Base-by-base conservation (phyloP, 2,797 vertebrate genomes). In the Eremophila alpestris region DNA sequence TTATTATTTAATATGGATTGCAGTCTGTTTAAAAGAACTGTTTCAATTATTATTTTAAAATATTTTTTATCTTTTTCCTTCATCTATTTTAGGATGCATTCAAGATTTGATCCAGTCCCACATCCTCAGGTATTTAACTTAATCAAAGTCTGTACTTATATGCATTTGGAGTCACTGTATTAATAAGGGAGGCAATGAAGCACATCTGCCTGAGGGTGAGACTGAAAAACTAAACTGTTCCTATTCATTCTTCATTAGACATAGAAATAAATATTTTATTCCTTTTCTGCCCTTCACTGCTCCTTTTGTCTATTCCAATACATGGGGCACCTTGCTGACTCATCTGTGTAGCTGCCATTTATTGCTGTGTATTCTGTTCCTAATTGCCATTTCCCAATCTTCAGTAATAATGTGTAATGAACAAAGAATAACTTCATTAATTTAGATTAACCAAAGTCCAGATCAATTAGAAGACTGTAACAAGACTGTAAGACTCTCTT, bases 401-500 rank as follows among this genome's bases (percentile, higher is more conserved):
- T 81, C 86, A 90, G 40, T 89, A 92, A 90, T 88, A 91, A 80
- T 36, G 49, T 87, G 45, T 80, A 93, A 95, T 81, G 78, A 91
- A 56, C 56, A 92, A 92, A 93, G 67, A 92, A 95, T 93, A 87
- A 78, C 52, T 91, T 90, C 84, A 96, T 93, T 95, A 91, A 94
- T 95, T 96, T 81, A 81, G 76, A 94, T 83, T 87, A 93, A 82
- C 46, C 29, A 86, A 94, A 94, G 63, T 76, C 86, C 64, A 93
- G 56, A 88, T 95, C 82, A 96, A 91, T 95, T 93, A 92, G 73
- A 93, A 94, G 55, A 75, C n/a, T 73, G 46, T 65, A 89, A 58
- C 32, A 91, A 48, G 79, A 62, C 45, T 68, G 46, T 78, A 86
- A 86, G 79, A 60, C 46, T 77, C 41, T 63, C 73, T 93, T 94